Conservation (phyloP, 2,797 vertebrate species). For the Trichosurus vulpecula region DNA sequence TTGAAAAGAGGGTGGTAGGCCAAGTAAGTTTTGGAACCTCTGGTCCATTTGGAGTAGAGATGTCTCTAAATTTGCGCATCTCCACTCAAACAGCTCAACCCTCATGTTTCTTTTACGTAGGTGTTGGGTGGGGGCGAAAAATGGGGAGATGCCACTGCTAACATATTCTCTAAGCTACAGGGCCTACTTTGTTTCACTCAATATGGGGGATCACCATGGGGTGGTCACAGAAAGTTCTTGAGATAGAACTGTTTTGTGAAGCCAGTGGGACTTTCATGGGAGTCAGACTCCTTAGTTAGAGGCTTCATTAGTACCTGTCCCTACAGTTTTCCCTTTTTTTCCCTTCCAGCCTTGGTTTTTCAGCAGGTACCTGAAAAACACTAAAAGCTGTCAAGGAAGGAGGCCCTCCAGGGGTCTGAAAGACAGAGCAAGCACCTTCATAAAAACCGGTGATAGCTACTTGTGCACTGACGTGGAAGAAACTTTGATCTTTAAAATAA, state of each 20-base stretch:
- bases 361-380: not conserved
- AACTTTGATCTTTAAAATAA: not conserved
- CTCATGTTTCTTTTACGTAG: conserved; percentile 16
- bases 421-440: not conserved
- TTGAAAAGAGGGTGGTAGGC: too few species aligned
- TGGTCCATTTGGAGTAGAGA: too few species aligned
- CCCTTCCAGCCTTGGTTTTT: not conserved
- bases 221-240: not conserved
- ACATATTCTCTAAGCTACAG: conserved; percentile 1
- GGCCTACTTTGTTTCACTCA: not conserved
- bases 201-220: not conserved
- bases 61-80: too few species aligned
- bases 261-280: not conserved
- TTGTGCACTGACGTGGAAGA: not conserved
- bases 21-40: too few species aligned
- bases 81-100: not conserved
- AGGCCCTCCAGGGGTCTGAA: not conserved
- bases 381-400: not conserved
- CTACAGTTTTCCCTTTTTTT: not conserved
- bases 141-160: not conserved
- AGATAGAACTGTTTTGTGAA: not conserved
- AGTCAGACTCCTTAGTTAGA: not conserved
- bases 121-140: not conserved
- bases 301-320: not conserved
- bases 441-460: not conserved